Evolutionary conservation across 2,113 vertebrate species (phyloP), one percentile per base, ranked within the genome.

Genomic region (Scophthalmus maximus): DNA sequence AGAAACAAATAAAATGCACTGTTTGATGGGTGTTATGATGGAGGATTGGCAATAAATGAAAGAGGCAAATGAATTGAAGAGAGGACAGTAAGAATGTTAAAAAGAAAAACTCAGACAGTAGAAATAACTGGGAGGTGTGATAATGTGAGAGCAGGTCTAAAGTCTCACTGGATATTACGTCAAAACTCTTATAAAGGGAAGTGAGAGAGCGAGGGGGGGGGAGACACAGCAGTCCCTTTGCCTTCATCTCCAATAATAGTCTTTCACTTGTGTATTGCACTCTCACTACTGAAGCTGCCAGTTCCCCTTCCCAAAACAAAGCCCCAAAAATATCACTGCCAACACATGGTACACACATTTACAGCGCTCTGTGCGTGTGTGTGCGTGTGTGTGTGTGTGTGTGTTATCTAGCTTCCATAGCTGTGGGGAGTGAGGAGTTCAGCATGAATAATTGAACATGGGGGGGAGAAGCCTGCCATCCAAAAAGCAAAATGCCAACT

Each of bases 391-490:
- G 38, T 40, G 38, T 14, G 42, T 66, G 61, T 79, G 61, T 55
- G 60, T 65, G 59, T 58, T 52, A 51, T 65, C 55, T 22, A 65
- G 58, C 79, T 74, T 85, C 73, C 75, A 77, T 85, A 81, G 83
- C 86, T 87, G 83, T 74, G 81, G 83, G 82, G 83, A 80, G 84
- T 63, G 68, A 77, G 60, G 79, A 91, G 79, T 82, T 86, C 75
- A 82, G 72, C 79, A 89, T 93, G 82, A 91, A 92, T 91, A 91
- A 92, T 92, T 91, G 73, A 92, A 83, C 66, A 70, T 17, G 63
- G 71, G 68, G 64, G 59, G 84, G 55, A 42, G 69, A 60, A 64
- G 59, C 40, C 71, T 80, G 75, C 26, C 74, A 42, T 83, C 85
- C 80, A 86, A 84, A 91, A 74, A 66, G 74, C 75, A 70, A 85